Evolutionary conservation across 2,113 vertebrate genomes (phyloP), one percentile per base, ranked within the genome.

Genomic region (Paratilapia polleni): DNA sequence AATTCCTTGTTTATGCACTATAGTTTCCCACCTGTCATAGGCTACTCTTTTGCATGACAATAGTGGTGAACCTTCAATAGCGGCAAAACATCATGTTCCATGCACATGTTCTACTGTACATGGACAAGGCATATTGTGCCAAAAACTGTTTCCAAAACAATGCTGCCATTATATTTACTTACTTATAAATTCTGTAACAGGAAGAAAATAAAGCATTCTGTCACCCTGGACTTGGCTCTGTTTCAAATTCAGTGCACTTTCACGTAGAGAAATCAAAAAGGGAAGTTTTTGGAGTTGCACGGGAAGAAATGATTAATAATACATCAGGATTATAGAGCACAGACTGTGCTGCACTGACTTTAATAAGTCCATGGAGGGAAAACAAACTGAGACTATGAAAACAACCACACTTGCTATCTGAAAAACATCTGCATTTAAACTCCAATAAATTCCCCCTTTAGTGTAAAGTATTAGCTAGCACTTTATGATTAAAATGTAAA

Each of bases 241-340:
- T 87, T 92, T 93, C 82, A 90, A 86, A 92, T 92, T 85, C 86
- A 87, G 85, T 80, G 73, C 87, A 92, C 81, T 94, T 91, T 93
- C 77, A 76, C 38, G 14, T 85, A 59, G 52, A 91, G 82, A 89
- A 94, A 91, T 91, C 91, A 87, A 91, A 92, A 91, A 88, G 56
- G 78, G 66, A 91, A 68, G 36, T 89, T 93, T 93, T 87, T 83
- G 66, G 90, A 89, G 87, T 94, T 91, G 80, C 89, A 92, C 78
- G 56, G 88, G 80, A 91, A 94, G 88, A 91, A 81, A 79, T 91
- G 93, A 94, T 96, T 95, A 95, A 96, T 96, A 95, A 95, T 95
- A 94, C 91, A 96, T 95, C 89, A 94, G 92, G 89, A 94, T 93
- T 94, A 94, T 90, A 89, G 92, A 92, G 92, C 89, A 81, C 88